Percentiles rank a stretch among this genome's conserved stretches.
phyloP scores from a whole-genome alignment of 2,888 invertebrate genomes.

The Plagodis pulveraria region DNA sequence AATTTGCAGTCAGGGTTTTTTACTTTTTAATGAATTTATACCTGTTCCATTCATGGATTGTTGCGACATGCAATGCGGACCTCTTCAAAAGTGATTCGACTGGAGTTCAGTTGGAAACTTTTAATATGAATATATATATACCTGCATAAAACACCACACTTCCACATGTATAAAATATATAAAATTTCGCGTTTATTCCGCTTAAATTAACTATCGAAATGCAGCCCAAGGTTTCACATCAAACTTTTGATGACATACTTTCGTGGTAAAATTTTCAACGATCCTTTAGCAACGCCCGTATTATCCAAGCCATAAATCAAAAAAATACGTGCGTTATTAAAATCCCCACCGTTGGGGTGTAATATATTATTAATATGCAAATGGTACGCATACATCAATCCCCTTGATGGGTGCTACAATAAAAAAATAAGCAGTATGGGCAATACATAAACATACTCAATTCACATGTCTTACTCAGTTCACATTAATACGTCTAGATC shows the following conservation, averaged over 20 bases:
- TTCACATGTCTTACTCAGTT: too few relatives aligned
- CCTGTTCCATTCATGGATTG: too few relatives aligned
- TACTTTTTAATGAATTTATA: too few relatives aligned
- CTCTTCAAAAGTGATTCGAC: too few relatives aligned
- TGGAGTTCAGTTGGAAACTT: too few relatives aligned
- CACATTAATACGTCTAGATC: too few relatives aligned
- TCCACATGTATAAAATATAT: not conserved
- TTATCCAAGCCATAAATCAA: conserved; percentile 43
- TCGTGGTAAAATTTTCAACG: conserved; percentile 13
- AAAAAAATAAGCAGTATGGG: conserved; percentile 13
- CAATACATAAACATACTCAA: not conserved
- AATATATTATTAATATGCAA: conserved; percentile 46
- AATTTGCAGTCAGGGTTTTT: too few relatives aligned
- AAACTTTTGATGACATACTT: not conserved
- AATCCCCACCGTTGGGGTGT: conserved; percentile 30
- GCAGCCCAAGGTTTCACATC: not conserved
- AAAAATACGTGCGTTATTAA: conserved; percentile 43
- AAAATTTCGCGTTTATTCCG: not conserved
- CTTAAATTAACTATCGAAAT: not conserved
- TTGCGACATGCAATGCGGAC: too few relatives aligned
- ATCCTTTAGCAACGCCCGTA: conserved; percentile 25
- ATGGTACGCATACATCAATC: conserved; percentile 38
- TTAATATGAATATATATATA: too few relatives aligned
- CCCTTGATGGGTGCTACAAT: conserved; percentile 29
- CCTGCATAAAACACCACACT: too few relatives aligned